phyloP scores from a whole-genome alignment of 2,888 invertebrate genomes.

The Caenorhabditis sinica region DNA sequence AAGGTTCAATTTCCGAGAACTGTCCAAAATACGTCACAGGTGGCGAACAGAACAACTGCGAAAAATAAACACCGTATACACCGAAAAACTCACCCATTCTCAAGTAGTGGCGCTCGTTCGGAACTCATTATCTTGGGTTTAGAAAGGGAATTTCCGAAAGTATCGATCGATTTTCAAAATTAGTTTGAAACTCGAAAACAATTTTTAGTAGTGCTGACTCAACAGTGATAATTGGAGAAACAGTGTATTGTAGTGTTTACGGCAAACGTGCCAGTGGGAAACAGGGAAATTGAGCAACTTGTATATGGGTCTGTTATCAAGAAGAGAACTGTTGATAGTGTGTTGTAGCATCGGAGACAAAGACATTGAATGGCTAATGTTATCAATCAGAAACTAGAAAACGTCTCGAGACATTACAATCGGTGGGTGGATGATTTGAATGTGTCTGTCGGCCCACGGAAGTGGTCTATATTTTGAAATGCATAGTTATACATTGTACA shows the following conservation, averaged over 20 bases:
- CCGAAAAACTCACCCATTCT: constrained; percentile 61
- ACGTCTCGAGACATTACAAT: constrained; percentile 11
- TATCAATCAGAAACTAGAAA: constrained; percentile 64
- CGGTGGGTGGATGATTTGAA: constrained; percentile 10
- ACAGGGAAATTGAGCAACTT: constrained; percentile 57
- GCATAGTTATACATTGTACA: constrained; percentile 35
- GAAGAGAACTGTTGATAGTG: constrained; percentile 8
- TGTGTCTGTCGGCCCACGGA: background rate
- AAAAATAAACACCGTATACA: constrained; percentile 30
- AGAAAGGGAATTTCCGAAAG: background rate
- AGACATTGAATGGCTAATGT: constrained; percentile 25
- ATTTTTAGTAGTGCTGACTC: background rate
- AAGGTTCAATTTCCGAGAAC: constrained; percentile 9
- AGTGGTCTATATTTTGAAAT: background rate
- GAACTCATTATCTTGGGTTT: constrained; percentile 49
- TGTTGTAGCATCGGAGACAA: background rate
- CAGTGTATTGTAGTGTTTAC: constrained; percentile 25
- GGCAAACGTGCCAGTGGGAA: background rate
- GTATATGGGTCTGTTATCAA: constrained; percentile 60
- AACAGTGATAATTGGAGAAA: background rate
- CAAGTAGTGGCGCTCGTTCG: constrained; percentile 66
- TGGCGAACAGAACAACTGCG: constrained; percentile 17
- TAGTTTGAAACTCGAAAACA: background rate
- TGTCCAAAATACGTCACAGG: constrained; percentile 36
- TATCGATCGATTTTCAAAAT: background rate